Base-by-base conservation (phyloP, 23 tunicate species). In the Trididemnum clinides region DNA sequence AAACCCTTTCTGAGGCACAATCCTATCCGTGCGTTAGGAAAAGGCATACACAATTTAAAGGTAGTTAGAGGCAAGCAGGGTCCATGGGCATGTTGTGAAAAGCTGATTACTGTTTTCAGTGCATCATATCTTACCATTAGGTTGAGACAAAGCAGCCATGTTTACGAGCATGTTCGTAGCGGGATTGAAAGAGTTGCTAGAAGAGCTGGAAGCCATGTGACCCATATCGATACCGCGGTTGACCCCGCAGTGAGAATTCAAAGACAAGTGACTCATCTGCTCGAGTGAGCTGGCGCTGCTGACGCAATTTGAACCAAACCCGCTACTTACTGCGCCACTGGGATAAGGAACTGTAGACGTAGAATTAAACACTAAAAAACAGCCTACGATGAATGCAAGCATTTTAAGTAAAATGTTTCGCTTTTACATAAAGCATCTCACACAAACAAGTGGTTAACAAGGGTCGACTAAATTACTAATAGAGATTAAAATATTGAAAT, bases 261-360 rank as follows among this genome's bases (percentile, higher is more conserved):
- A 64, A 21, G 63, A 39, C 34, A 62, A 22, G 27, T 18, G 26
- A 21, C 82, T 30, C 85, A 89, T 85, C 34, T 84, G 95, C 49
- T 88, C 82, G 28, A 89, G 80, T 0, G 85, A 86, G 37, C 74
- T 84, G 28, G 83, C 50, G 70, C 70, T 62, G 75, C 81, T 83
- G 29, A 21, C n/a, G 19, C 86, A 81, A 22, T 39, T 31, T 31
- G 79, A 82, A 70, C 74, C 69, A 19, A 71, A 27, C 3, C 87
- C 91, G 34, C 64, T 83, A 35, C 66, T 58, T 20, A 72, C 65
- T 4, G 84, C 84, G 36, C 81, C 87, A 51, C 85, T 84, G 32
- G 80, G 88, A 50, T 50, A 84, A 1, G 88, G 88, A 28, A 72
- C 88, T 82, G 85, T 10, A 30, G 10, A 44, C 54, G 54, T 23